phyloP scores from a whole-genome alignment of 2,113 vertebrate genomes.

The Axis porcinus region DNA sequence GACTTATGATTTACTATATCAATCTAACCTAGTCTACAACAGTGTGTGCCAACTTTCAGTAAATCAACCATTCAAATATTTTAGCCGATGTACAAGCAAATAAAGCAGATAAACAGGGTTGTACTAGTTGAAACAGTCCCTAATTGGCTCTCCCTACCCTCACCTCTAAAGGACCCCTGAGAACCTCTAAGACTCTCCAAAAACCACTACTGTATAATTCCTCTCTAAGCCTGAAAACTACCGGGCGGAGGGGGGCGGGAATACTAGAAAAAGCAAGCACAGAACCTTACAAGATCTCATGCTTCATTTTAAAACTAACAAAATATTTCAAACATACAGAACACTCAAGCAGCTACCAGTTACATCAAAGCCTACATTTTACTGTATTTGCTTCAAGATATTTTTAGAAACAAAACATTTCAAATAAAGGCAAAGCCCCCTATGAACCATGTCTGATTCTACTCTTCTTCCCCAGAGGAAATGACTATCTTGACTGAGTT shows the following conservation, averaged over 20 bases:
- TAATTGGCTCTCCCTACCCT: background rate
- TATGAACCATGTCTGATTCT: background rate
- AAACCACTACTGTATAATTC: background rate
- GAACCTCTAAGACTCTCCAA: background rate
- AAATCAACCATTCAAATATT: background rate
- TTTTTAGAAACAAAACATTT: background rate
- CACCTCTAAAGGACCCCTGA: background rate
- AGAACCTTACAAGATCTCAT: background rate
- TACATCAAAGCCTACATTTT: background rate
- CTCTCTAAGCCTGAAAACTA: background rate
- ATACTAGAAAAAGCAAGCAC: background rate
- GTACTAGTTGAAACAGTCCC: background rate
- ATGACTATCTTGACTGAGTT: background rate
- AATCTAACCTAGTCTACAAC: background rate
- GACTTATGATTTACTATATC: background rate
- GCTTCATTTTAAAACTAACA: background rate
- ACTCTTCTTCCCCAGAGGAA: background rate
- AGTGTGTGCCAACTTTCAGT: background rate
- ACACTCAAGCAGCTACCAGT: background rate
- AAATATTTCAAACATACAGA: background rate
- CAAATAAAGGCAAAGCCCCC: background rate
- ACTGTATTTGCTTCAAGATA: background rate
- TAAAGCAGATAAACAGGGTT: background rate
- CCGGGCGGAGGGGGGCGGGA: rapidly evolving
- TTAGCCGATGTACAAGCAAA: background rate